Conservation (phyloP, 1,140 invertebrate genomes). For the Drosophila lacertosa region DNA sequence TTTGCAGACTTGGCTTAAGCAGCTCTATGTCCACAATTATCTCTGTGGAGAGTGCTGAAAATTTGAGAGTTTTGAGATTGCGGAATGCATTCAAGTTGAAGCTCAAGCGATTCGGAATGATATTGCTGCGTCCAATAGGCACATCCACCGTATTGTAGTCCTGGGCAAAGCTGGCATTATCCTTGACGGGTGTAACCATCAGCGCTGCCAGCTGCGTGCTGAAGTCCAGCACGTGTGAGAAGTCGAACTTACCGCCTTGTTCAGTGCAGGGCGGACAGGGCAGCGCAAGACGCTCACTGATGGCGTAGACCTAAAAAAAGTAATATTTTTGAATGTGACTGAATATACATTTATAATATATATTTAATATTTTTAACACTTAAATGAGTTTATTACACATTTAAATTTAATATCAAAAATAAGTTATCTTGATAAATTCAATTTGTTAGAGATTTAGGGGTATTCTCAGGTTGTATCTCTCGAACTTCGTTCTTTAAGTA, state of each 20-base stretch:
- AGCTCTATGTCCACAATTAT: slow-evolving; percentile 87
- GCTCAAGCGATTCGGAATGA: slow-evolving; percentile 90
- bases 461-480: slow-evolving; percentile 37
- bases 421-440: too few species aligned
- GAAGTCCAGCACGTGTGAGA: slow-evolving; percentile 95
- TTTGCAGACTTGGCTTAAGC: slow-evolving; percentile 88
- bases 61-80: slow-evolving; percentile 87
- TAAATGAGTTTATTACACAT: too few species aligned
- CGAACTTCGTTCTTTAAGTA: slow-evolving; percentile 43
- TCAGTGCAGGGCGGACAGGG: slow-evolving; percentile 88
- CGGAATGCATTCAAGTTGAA: slow-evolving; percentile 94
- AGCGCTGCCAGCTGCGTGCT: slow-evolving; percentile 90
- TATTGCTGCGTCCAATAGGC: slow-evolving; percentile 90
- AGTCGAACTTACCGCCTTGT: slow-evolving; percentile 88
- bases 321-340: neutral
- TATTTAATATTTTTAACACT: too few species aligned
- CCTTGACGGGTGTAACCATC: slow-evolving; percentile 85
- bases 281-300: slow-evolving; percentile 93
- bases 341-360: too few species aligned
- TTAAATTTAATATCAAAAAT: neutral
- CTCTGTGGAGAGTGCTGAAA: slow-evolving; percentile 87
- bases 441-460: neutral
- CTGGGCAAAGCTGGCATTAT: slow-evolving; percentile 61
- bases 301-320: slow-evolving; percentile 91
- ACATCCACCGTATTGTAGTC: slow-evolving; percentile 81